Evolutionary conservation across 2,888 invertebrate species (phyloP).

Genomic region (Acrobasis consociella): DNA sequence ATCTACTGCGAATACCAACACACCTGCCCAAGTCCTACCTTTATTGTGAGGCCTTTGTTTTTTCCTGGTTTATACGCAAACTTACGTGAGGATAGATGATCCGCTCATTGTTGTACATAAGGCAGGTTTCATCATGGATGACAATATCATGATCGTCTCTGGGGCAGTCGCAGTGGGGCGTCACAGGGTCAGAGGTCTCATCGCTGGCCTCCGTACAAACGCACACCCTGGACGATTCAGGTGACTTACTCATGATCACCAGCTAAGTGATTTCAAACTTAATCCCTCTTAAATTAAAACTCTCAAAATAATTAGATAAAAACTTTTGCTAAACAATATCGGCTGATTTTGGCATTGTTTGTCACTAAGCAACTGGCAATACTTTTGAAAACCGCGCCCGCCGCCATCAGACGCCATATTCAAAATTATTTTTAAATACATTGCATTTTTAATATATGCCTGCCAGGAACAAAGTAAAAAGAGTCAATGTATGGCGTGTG

Average conservation of each 20-base stretch:
- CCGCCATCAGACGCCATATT: neutral
- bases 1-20: no score
- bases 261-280: neutral
- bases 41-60: no score
- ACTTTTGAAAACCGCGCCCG: slow-evolving; percentile 6
- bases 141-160: slow-evolving; percentile 59
- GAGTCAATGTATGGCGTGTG: neutral
- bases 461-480: neutral
- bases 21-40: no score
- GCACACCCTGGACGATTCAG: slow-evolving; percentile 42
- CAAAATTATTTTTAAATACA: neutral
- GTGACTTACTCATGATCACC: slow-evolving; percentile 41
- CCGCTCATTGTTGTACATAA: slow-evolving; percentile 60
- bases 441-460: neutral
- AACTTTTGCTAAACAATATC: slow-evolving; percentile 9
- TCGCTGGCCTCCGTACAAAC: slow-evolving; percentile 48
- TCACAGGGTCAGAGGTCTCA: slow-evolving; percentile 35
- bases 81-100: slow-evolving; percentile 59
- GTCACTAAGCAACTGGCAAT: slow-evolving; percentile 44
- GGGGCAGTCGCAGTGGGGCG: slow-evolving; percentile 56
- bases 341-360: slow-evolving; percentile 26
- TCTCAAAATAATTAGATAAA: slow-evolving; percentile 14
- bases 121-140: slow-evolving; percentile 57
- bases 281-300: neutral
- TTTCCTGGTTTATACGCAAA: slow-evolving; percentile 5